A percentile compares a stretch with the other conserved stretches of the same genome.
phyloP scores from a whole-genome alignment of 2,888 invertebrate genomes.

The Sinelater perroti region DNA sequence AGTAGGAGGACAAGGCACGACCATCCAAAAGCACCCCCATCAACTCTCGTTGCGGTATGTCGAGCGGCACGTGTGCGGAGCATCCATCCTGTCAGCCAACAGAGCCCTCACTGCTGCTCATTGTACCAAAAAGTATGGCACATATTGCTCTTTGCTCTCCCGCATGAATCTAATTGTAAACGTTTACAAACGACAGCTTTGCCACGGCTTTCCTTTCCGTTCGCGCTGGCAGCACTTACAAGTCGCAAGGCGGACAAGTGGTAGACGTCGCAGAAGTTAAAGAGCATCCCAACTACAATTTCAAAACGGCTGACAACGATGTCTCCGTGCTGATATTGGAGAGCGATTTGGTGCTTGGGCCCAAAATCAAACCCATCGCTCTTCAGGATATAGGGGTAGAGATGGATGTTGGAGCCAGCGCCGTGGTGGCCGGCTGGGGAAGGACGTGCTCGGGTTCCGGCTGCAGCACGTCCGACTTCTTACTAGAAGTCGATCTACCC shows the following conservation, averaged over 20 bases:
- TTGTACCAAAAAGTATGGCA: conserved; percentile 17
- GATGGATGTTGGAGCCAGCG: not conserved
- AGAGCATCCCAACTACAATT: too few relatives aligned
- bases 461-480: not conserved
- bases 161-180: too few relatives aligned
- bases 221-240: too few relatives aligned
- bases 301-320: conserved; percentile 5
- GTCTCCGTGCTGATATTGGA: not conserved
- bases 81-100: conserved; percentile 3
- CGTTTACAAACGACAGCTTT: too few relatives aligned
- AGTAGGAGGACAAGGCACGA: conserved; percentile 6
- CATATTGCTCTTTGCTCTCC: too few relatives aligned
- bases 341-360: not conserved
- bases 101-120: conserved; percentile 17
- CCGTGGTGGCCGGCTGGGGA: conserved; percentile 3
- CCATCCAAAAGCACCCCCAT: conserved; percentile 17
- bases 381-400: not conserved
- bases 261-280: too few relatives aligned
- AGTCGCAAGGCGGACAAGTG: too few relatives aligned
- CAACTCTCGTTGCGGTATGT: not conserved
- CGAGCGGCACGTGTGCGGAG: conserved; percentile 5
- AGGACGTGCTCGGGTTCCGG: not conserved
- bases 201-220: too few relatives aligned
- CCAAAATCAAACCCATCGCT: not conserved
- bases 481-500: not conserved